Percentiles rank a stretch among this genome's conserved stretches.
Evolutionary conservation across 2,113 vertebrate genomes (phyloP).

Genomic region (Clarias gariepinus): DNA sequence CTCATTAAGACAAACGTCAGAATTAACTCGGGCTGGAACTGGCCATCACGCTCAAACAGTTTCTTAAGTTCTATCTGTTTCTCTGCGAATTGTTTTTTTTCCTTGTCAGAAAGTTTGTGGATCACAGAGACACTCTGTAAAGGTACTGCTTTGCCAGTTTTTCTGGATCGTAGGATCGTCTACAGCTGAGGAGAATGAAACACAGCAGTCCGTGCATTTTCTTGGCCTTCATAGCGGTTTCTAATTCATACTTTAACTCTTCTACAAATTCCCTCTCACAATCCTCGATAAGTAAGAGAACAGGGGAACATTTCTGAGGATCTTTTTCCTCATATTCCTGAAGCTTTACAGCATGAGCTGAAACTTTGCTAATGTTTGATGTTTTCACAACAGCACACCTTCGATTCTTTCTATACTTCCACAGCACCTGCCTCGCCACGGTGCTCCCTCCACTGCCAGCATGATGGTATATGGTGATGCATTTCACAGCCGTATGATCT

Average conservation of each 20-base stretch:
- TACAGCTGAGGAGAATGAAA: constrained; percentile 79
- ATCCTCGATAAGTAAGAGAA: constrained; percentile 80
- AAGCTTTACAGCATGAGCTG: constrained; percentile 71
- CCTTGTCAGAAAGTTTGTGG: constrained; percentile 71
- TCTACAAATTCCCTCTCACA: constrained; percentile 76
- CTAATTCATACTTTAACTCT: constrained; percentile 69
- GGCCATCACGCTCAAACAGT: constrained; percentile 22
- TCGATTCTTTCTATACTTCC: constrained; percentile 73
- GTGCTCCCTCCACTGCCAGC: constrained; percentile 86
- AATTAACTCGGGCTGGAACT: constrained; percentile 66
- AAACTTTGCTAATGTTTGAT: constrained; percentile 61
- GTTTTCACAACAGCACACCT: constrained; percentile 76
- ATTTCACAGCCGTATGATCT: constrained; percentile 62
- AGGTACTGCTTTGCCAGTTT: constrained; percentile 63
- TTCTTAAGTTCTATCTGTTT: constrained; percentile 66
- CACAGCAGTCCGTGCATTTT: constrained; percentile 62
- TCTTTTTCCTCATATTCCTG: constrained; percentile 78
- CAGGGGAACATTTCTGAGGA: constrained; percentile 67
- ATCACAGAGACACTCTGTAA: constrained; percentile 78
- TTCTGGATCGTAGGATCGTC: constrained; percentile 70
- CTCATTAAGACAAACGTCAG: constrained; percentile 82
- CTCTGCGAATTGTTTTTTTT: constrained; percentile 70
- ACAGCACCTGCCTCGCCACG: constrained; percentile 78
- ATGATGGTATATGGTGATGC: constrained; percentile 80
- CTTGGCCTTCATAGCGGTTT: constrained; percentile 62